Conservation (phyloP, 2,797 vertebrate genomes). For the Catostomus latipinnis region DNA sequence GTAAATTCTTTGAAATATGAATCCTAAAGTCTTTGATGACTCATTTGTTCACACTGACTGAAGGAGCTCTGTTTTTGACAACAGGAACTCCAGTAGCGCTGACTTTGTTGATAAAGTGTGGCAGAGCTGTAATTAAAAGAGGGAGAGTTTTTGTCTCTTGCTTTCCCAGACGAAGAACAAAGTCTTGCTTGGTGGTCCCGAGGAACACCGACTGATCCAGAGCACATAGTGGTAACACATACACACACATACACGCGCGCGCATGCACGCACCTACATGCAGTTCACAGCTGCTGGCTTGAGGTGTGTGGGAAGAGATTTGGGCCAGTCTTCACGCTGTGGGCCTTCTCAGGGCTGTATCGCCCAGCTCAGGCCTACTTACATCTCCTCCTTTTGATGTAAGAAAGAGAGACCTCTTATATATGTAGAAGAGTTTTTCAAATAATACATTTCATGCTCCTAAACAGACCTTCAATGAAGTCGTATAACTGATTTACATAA, state of each 20-base stretch:
- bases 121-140: constrained; percentile 57
- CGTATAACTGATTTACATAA: constrained; percentile 24
- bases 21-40: constrained; percentile 1
- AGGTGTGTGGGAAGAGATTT: constrained; percentile 20
- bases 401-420: background rate
- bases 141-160: constrained; percentile 44
- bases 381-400: constrained; percentile 3
- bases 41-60: constrained; percentile 33
- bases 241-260: too few species aligned
- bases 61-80: constrained; percentile 54
- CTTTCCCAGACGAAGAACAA: constrained; percentile 76
- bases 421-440: too few species aligned
- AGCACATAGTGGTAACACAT: constrained; percentile 28
- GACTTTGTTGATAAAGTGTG: constrained; percentile 37
- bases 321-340: background rate
- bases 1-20: background rate
- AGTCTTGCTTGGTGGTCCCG: constrained; percentile 79
- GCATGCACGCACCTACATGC: constrained; percentile 22
- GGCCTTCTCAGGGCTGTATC: background rate
- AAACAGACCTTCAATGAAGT: too few species aligned
- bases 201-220: constrained; percentile 71
- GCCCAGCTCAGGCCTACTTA: background rate
- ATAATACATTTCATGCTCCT: too few species aligned
- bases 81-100: constrained; percentile 46
- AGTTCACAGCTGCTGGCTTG: constrained; percentile 18